A percentile compares a stretch with the other conserved stretches of the same genome.
phyloP scores from a whole-genome alignment of 1,140 invertebrate genomes.

The Macrocentrus cingulum region DNA sequence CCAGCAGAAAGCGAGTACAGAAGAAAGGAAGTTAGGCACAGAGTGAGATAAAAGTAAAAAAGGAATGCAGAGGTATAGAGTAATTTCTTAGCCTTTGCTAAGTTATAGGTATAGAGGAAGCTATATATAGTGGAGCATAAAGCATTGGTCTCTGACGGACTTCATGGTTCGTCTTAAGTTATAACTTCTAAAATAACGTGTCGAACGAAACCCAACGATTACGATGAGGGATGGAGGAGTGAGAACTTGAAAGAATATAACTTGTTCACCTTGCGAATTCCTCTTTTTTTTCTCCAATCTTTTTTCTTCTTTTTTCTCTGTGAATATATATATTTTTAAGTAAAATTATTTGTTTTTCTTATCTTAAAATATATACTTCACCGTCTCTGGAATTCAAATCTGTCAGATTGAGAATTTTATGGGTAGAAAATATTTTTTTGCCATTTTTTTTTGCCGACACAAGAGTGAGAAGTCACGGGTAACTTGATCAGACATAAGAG shows the following conservation, averaged over 20 bases:
- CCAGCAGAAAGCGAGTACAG: constrained; percentile 24
- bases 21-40: constrained; percentile 26
- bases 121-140: too few relatives aligned
- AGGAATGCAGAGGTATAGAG: constrained; percentile 24
- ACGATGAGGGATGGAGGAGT: too few relatives aligned
- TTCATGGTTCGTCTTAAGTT: constrained; percentile 52
- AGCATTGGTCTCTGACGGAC: constrained; percentile 30
- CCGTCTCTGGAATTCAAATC: too few relatives aligned
- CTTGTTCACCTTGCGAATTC: too few relatives aligned
- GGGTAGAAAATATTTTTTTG: neutral
- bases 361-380: too few relatives aligned
- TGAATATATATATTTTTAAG: too few relatives aligned
- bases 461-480: neutral
- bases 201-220: too few relatives aligned
- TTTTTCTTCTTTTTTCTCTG: too few relatives aligned
- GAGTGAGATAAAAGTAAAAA: constrained; percentile 22
- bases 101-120: too few relatives aligned
- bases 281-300: too few relatives aligned
- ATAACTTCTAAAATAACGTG: constrained; percentile 52
- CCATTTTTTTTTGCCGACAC: neutral
- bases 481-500: constrained; percentile 1
- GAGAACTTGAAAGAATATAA: too few relatives aligned
- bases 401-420: neutral
- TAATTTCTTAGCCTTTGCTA: constrained; percentile 32
- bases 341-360: neutral